Evolutionary conservation across 2,888 invertebrate genomes (phyloP).

Genomic region (Hemaris fuciformis): DNA sequence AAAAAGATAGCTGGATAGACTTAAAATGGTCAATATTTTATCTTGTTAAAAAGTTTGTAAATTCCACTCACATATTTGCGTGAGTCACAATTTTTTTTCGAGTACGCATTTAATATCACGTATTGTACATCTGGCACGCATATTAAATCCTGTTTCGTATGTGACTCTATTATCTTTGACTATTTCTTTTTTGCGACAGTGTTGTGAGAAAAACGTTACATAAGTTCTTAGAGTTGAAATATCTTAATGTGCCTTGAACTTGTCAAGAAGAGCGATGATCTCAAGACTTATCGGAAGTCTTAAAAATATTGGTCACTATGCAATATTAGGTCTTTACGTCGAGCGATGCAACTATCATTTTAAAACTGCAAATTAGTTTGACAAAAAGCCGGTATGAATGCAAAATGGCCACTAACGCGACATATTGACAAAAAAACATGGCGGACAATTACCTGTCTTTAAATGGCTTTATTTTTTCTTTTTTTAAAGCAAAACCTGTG

Average conservation of each 20-base stretch:
- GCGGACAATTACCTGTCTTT: conserved; percentile 56
- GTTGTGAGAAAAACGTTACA: neutral
- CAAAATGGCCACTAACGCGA: conserved; percentile 40
- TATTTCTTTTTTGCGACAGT: too few species aligned
- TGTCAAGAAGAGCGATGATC: neutral
- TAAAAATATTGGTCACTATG: too few species aligned
- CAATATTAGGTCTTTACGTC: neutral
- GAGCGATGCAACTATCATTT: neutral
- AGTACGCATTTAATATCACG: conserved; percentile 14
- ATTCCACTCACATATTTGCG: conserved; percentile 39
- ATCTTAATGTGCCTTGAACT: too few species aligned
- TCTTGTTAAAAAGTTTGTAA: conserved; percentile 44
- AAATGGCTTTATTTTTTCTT: conserved; percentile 37
- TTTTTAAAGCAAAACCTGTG: conserved; percentile 28
- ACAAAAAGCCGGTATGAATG: conserved; percentile 36
- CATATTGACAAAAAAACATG: conserved; percentile 37
- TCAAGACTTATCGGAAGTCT: too few species aligned
- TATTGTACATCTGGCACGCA: neutral
- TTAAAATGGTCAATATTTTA: too few species aligned
- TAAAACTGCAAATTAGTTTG: neutral
- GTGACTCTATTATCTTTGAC: conserved; percentile 11
- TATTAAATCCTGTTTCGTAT: neutral
- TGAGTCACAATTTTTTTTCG: conserved; percentile 10
- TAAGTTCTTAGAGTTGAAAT: too few species aligned
- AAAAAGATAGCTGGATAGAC: too few species aligned